Conservation (phyloP, 2,888 invertebrate species). For the Drosophila eohydei region DNA sequence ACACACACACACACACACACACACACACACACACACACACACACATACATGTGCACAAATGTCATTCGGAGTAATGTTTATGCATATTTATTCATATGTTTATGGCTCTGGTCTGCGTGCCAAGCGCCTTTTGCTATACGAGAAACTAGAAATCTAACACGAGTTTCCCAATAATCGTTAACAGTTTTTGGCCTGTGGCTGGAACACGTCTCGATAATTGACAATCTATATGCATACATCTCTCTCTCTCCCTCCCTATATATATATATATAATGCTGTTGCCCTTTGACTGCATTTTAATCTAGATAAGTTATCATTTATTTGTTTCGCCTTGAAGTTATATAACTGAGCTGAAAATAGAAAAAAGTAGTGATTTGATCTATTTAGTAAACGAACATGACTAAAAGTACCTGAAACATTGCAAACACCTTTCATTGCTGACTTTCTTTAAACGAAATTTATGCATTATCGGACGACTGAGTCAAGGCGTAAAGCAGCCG, state of each 20-base stretch:
- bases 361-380: background rate
- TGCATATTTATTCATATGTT: slow-evolving; percentile 57
- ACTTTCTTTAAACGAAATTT: background rate
- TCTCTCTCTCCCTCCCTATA: too few species aligned
- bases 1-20: background rate
- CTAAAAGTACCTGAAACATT: background rate
- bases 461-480: slow-evolving; percentile 17
- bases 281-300: slow-evolving; percentile 14
- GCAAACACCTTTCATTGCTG: background rate
- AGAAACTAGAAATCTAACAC: slow-evolving; percentile 21
- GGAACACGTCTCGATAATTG: slow-evolving; percentile 7
- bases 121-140: slow-evolving; percentile 42
- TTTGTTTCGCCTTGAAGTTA: background rate
- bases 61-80: slow-evolving; percentile 45
- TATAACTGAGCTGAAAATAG: slow-evolving; percentile 26
- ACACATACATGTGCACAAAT: background rate
- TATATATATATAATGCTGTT: slow-evolving; percentile 1
- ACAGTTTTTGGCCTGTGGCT: slow-evolving; percentile 9
- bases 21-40: background rate
- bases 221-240: slow-evolving; percentile 7
- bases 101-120: slow-evolving; percentile 44
- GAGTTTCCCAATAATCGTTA: slow-evolving; percentile 8
- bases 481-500: slow-evolving; percentile 20
- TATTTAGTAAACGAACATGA: too few species aligned
- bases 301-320: slow-evolving; percentile 12